Conservation (phyloP, 2,888 invertebrate species). For the Carterocephalus palaemon region DNA sequence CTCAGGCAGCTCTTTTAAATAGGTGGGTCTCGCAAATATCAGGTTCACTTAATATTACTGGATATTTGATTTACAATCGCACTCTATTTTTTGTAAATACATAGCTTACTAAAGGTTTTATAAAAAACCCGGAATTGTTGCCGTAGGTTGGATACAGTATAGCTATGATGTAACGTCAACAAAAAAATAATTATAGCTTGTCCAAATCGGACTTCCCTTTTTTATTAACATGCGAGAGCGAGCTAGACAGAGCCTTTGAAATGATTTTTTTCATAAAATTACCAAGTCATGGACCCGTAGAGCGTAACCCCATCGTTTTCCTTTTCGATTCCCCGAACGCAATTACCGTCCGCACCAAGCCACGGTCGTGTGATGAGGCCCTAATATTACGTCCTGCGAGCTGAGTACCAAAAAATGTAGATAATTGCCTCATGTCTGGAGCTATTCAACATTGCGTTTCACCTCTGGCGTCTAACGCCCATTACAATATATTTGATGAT, state of each 20-base stretch:
- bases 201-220: constrained; percentile 6
- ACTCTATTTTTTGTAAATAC: too few relatives aligned
- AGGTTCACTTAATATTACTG: too few relatives aligned
- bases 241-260: constrained; percentile 28
- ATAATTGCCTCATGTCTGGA: constrained; percentile 15
- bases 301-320: constrained; percentile 66
- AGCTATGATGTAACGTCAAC: background rate
- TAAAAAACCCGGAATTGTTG: too few relatives aligned
- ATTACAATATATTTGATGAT: background rate
- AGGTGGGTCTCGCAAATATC: too few relatives aligned
- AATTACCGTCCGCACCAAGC: constrained; percentile 54
- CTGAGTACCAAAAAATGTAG: constrained; percentile 16
- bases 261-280: constrained; percentile 46
- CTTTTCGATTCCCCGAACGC: constrained; percentile 66
- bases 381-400: constrained; percentile 10
- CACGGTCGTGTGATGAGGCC: constrained; percentile 26
- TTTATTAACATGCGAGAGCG: constrained; percentile 23
- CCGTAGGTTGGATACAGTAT: background rate
- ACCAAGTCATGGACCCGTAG: constrained; percentile 60
- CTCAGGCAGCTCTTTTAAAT: too few relatives aligned
- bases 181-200: constrained; percentile 19
- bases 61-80: too few relatives aligned
- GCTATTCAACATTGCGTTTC: constrained; percentile 4
- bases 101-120: too few relatives aligned
- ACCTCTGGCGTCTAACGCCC: constrained; percentile 1